These are phyloP conservation scores for Hirtodrosophila duncani DNA, from an alignment of 2,888 invertebrate species.

Conservation along the genomic window DNA sequence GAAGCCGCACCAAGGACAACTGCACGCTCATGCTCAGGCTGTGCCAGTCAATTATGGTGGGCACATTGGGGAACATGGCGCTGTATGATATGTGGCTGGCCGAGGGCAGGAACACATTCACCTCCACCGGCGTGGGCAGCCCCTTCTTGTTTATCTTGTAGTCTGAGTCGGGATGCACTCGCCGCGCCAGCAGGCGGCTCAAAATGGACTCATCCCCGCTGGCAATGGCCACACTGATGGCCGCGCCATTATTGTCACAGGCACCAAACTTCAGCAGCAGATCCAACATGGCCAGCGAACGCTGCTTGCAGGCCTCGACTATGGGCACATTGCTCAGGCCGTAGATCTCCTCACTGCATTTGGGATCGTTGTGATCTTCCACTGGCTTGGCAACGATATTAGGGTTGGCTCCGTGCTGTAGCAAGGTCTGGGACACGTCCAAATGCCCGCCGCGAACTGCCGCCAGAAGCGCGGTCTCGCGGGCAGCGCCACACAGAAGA, in stretches of 20 bases:
- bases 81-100: conserved; percentile 86
- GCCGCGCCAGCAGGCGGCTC: conserved; percentile 90
- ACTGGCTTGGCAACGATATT: conserved; percentile 82
- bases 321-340: conserved; percentile 77
- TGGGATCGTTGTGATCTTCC: conserved; percentile 78
- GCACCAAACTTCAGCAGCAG: conserved; percentile 83
- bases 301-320: conserved; percentile 77
- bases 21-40: conserved; percentile 83
- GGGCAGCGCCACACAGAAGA: conserved; percentile 85
- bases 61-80: conserved; percentile 88
- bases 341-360: conserved; percentile 78
- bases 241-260: conserved; percentile 90
- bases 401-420: conserved; percentile 89
- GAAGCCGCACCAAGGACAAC: conserved; percentile 84
- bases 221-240: conserved; percentile 86
- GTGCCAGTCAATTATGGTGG: conserved; percentile 96
- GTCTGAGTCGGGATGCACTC: conserved; percentile 94
- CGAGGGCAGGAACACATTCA: conserved; percentile 77
- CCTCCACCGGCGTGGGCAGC: conserved; percentile 81
- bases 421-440: conserved; percentile 84
- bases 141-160: conserved; percentile 94
- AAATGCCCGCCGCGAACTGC: conserved; percentile 88
- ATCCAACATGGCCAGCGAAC: conserved; percentile 76
- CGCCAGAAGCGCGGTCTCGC: conserved; percentile 90
- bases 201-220: conserved; percentile 87